Base-by-base conservation (phyloP, 2,888 invertebrate species). In the Scaptomyza caliginosa region DNA sequence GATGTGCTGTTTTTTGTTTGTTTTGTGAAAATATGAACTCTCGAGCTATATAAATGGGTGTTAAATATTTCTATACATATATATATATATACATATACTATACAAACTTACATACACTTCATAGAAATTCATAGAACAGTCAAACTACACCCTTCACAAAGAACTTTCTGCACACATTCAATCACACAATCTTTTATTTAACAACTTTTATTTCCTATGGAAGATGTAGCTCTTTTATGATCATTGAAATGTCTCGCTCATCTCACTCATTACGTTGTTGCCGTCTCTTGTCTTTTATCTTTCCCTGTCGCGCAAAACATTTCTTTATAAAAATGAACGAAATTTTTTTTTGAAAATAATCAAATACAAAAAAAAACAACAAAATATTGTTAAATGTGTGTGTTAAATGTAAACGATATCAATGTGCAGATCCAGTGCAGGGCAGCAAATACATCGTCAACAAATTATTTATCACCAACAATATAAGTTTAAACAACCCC, bases 361-460 rank as follows among this genome's bases (percentile, higher is more conserved):
- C n/a, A n/a, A n/a, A n/a, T n/a, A n/a, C n/a, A n/a, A 17, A 32
- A 50, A 28, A 24, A 39, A 51, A 34, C 17, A 39, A 46, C 13
- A 32, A 39, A 54, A 48, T 40, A n/a, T n/a, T n/a, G n/a, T n/a
- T 24, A 52, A 59, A 46, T 60, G 39, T 67, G 50, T 55, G 32
- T 46, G 21, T 62, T 62, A 57, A 59, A 63, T 50, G 48, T 67
- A 23, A 57, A 62, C 66, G 51, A 46, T 46, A 65, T 63, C 42
- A 55, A 72, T 69, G 77, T 82, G 87, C 89, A 89, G 90, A 90
- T 88, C 90, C 91, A 91, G 91, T 91, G 91, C 90, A 91, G 91
- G 90, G 91, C 89, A 88, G 80, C 72, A 84, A 80, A 88, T 77
- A 86, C 88, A 82, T 77, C 85, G 88, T 65, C 89, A 89, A 73